These are phyloP conservation scores for Thripadectes ignobilis DNA, from an alignment of 2,797 vertebrate genomes.

Conservation along the genomic window DNA sequence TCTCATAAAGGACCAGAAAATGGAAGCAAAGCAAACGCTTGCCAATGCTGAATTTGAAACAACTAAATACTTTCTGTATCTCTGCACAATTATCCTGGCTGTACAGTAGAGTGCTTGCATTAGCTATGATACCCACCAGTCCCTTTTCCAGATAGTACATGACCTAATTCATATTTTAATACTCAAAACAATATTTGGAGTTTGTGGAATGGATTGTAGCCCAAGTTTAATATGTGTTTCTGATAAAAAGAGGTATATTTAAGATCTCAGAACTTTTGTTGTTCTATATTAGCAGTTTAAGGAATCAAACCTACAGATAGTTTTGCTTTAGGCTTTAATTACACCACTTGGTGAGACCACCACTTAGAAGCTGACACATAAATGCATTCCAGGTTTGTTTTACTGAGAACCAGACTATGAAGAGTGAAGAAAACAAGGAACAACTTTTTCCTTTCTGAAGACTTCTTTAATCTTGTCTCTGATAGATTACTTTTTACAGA, in stretches of 20 bases:
- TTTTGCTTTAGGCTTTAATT: neutral
- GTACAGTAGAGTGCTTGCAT: neutral
- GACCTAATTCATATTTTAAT: neutral
- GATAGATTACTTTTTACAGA: neutral
- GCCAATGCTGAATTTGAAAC: neutral
- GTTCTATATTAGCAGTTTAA: neutral
- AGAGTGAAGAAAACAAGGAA: neutral
- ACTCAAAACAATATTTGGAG: neutral
- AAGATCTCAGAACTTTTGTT: neutral
- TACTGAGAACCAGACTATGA: neutral
- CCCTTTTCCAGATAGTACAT: neutral
- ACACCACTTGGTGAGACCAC: neutral
- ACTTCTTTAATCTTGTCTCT: neutral
- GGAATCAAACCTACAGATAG: neutral
- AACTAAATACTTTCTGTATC: neutral
- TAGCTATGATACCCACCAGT: neutral
- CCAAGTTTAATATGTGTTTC: neutral
- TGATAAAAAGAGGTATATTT: neutral
- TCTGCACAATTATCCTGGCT: neutral
- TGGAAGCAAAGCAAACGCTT: neutral
- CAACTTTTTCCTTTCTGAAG: neutral
- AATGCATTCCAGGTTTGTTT: neutral
- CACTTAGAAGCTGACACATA: neutral
- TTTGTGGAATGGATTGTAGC: neutral
- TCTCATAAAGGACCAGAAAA: neutral